Percentiles rank a stretch among this genome's conserved stretches.
phyloP scores from a whole-genome alignment of 2,113 vertebrate genomes.

The Pogona vitticeps region DNA sequence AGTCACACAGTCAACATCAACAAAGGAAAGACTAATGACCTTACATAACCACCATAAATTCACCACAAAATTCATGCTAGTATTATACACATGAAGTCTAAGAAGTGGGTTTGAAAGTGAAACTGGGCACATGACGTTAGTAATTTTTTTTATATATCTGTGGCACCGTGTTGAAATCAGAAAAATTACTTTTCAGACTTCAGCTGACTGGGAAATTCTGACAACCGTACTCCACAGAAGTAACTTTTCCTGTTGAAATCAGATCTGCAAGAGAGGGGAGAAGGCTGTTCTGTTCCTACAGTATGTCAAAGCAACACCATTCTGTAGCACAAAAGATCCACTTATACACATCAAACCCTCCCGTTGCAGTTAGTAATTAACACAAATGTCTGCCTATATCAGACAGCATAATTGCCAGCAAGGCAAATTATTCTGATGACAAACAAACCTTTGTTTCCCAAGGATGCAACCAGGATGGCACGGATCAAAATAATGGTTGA shows the following conservation, averaged over 20 bases:
- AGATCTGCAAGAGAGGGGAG: not conserved
- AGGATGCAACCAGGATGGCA: conserved; percentile 29
- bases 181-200: too few relatives aligned
- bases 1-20: not conserved
- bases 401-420: conserved; percentile 51
- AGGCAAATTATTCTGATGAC: conserved; percentile 49
- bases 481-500: conserved; percentile 26
- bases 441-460: conserved; percentile 38
- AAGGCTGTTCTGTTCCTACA: not conserved
- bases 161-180: not conserved
- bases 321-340: conserved; percentile 1
- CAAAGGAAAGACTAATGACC: not conserved
- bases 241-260: not conserved
- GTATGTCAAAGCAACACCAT: conserved; percentile 12
- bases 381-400: conserved; percentile 19
- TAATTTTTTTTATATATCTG: not conserved
- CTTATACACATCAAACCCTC: conserved; percentile 16
- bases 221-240: too few relatives aligned
- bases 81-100: not conserved
- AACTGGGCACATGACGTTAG: not conserved
- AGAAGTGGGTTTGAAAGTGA: not conserved
- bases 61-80: too few relatives aligned
- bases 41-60: too few relatives aligned
- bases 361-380: conserved; percentile 41
- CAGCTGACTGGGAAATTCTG: too few relatives aligned